Percentiles rank a stretch among this genome's conserved stretches.
Evolutionary conservation across 2,113 vertebrate genomes (phyloP).

Genomic region (Pitta sordida): DNA sequence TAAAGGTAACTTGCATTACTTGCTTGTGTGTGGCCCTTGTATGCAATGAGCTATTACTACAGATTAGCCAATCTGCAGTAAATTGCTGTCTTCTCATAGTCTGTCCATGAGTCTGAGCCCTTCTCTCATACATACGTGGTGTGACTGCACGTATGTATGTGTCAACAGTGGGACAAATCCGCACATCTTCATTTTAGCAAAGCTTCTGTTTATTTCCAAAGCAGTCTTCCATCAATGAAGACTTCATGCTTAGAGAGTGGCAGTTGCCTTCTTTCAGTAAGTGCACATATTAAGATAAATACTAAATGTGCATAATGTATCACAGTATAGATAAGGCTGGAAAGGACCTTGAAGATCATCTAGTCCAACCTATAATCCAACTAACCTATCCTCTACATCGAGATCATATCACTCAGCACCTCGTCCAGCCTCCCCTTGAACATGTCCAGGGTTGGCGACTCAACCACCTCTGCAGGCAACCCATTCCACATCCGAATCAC

Average conservation of each 20-base stretch:
- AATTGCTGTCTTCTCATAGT: not conserved
- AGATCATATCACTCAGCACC: too few relatives aligned
- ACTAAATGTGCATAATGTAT: not conserved
- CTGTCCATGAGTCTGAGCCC: not conserved
- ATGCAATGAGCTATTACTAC: not conserved
- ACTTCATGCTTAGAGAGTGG: not conserved
- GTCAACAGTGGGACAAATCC: not conserved
- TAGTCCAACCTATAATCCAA: too few relatives aligned
- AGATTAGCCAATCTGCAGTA: not conserved
- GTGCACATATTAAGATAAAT: not conserved
- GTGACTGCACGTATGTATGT: accelerated
- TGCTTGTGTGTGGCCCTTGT: not conserved
- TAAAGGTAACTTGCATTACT: not conserved
- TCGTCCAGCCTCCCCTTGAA: too few relatives aligned
- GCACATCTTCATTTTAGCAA: not conserved
- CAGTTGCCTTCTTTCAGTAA: not conserved
- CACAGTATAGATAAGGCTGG: too few relatives aligned
- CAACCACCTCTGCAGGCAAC: too few relatives aligned
- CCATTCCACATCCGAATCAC: too few relatives aligned
- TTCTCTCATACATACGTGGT: too few relatives aligned
- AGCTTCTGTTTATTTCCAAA: not conserved
- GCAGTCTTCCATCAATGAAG: not conserved
- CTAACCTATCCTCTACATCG: too few relatives aligned
- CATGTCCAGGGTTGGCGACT: too few relatives aligned
- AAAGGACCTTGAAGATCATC: too few relatives aligned